These are phyloP conservation scores for Leptobrachium ailaonicum DNA, from an alignment of 2,113 vertebrate genomes.

Conservation along the genomic window DNA sequence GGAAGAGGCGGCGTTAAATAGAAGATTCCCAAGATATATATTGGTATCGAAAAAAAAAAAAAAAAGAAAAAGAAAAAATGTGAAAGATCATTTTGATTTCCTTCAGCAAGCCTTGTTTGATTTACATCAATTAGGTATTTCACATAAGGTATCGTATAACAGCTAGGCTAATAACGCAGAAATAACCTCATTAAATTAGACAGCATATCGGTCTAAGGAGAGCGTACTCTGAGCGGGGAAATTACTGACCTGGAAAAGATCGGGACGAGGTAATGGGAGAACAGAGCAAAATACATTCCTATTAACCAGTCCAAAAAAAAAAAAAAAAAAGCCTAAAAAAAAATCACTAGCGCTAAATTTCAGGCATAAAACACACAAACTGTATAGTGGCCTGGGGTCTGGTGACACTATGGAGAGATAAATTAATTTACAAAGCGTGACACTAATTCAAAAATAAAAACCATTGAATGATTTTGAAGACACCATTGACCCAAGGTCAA, in stretches of 20 bases:
- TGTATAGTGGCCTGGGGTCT: too few relatives aligned
- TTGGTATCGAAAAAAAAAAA: constrained; percentile 50
- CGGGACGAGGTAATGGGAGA: constrained; percentile 88
- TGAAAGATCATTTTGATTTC: constrained; percentile 80
- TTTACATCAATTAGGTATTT: constrained; percentile 95
- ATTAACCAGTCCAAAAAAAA: constrained; percentile 72
- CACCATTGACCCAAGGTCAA: too few relatives aligned
- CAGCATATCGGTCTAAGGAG: constrained; percentile 94
- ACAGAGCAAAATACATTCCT: constrained; percentile 69
- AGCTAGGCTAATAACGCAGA: constrained; percentile 99
- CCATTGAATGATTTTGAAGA: too few relatives aligned
- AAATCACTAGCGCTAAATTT: constrained; percentile 63
- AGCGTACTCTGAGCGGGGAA: constrained; percentile 98
- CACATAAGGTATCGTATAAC: constrained; percentile 93
- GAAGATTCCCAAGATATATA: constrained; percentile 59
- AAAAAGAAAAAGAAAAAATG: constrained; percentile 55
- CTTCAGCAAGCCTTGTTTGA: constrained; percentile 86
- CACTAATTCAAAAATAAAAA: too few relatives aligned
- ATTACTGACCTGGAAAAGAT: constrained; percentile 99
- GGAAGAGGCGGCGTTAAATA: constrained; percentile 62
- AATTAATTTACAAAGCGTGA: too few relatives aligned
- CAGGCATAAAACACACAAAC: constrained; percentile 58
- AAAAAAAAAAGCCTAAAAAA: neutral
- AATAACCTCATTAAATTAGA: constrained; percentile 99
- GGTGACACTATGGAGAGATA: too few relatives aligned